Evolutionary conservation across 2,888 invertebrate species (phyloP).

Genomic region (Caenorhabditis sp.): DNA sequence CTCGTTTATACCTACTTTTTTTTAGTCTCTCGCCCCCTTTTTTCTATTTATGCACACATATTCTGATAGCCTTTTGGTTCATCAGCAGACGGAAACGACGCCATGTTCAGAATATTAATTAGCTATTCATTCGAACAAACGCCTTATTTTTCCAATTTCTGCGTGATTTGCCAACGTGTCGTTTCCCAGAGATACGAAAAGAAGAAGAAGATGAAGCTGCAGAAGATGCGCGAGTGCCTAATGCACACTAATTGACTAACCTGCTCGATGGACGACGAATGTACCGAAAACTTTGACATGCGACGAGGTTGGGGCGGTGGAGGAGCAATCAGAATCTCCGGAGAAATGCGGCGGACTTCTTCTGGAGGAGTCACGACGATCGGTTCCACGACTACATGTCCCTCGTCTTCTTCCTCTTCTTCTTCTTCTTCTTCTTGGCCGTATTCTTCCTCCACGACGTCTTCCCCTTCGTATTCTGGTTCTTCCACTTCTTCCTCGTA

Average conservation of each 20-base stretch:
- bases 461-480: slow-evolving; percentile 24
- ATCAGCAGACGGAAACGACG: not conserved
- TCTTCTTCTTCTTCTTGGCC: slow-evolving; percentile 15
- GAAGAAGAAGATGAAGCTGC: too few species aligned
- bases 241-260: slow-evolving; percentile 58
- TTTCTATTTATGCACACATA: not conserved
- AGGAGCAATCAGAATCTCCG: slow-evolving; percentile 42
- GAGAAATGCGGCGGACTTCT: slow-evolving; percentile 25
- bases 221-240: not conserved
- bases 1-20: slow-evolving; percentile 16
- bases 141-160: not conserved
- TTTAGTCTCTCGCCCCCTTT: not conserved
- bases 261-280: slow-evolving; percentile 74
- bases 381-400: slow-evolving; percentile 15
- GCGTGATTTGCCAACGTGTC: not conserved
- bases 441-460: slow-evolving; percentile 12
- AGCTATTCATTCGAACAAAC: slow-evolving; percentile 23
- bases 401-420: slow-evolving; percentile 14
- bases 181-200: slow-evolving; percentile 10
- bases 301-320: slow-evolving; percentile 48
- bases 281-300: slow-evolving; percentile 69
- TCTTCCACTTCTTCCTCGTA: slow-evolving; percentile 39
- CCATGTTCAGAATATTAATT: slow-evolving; percentile 36
- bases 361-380: slow-evolving; percentile 36
- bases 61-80: not conserved